A percentile compares a stretch with the other conserved stretches of the same genome.
phyloP scores from a whole-genome alignment of 2,797 vertebrate species.

The Alcedo quadribrachys region DNA sequence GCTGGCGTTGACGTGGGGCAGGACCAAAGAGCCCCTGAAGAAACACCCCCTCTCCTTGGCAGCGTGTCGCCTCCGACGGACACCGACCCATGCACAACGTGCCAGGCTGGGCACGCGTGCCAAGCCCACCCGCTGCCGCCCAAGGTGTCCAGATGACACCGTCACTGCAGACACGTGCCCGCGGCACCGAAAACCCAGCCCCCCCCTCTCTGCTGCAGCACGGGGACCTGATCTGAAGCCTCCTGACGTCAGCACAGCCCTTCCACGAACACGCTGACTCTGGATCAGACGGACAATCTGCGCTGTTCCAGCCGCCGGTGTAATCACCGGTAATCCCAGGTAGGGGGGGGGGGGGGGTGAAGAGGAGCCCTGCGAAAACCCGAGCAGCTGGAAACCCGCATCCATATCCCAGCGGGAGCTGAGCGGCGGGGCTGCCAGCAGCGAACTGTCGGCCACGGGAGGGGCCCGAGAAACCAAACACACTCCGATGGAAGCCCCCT shows the following conservation, averaged over 20 bases:
- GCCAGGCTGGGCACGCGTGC: accelerated
- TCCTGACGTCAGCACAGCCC: accelerated
- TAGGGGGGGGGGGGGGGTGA: not conserved
- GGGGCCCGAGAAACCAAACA: accelerated
- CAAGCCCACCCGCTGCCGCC: not conserved
- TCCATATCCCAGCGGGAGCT: accelerated
- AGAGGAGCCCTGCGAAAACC: not conserved
- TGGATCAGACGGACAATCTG: not conserved
- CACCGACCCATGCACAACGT: accelerated
- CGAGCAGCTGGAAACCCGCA: not conserved
- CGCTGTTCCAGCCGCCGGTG: not conserved
- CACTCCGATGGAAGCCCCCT: accelerated
- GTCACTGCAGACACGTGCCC: accelerated
- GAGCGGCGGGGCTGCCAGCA: not conserved
- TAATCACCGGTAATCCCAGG: not conserved
- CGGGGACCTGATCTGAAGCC: not conserved
- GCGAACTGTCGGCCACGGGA: accelerated
- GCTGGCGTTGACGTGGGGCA: not conserved
- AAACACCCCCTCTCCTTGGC: not conserved
- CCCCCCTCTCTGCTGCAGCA: accelerated
- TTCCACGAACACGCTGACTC: not conserved
- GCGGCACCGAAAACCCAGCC: accelerated
- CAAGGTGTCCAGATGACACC: not conserved
- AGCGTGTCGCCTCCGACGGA: not conserved
- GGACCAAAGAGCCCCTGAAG: not conserved